Percentiles rank a stretch among this genome's conserved stretches.
These are phyloP conservation scores for Caloenas nicobarica DNA, from an alignment of 2,113 vertebrate species.

Conservation along the genomic window DNA sequence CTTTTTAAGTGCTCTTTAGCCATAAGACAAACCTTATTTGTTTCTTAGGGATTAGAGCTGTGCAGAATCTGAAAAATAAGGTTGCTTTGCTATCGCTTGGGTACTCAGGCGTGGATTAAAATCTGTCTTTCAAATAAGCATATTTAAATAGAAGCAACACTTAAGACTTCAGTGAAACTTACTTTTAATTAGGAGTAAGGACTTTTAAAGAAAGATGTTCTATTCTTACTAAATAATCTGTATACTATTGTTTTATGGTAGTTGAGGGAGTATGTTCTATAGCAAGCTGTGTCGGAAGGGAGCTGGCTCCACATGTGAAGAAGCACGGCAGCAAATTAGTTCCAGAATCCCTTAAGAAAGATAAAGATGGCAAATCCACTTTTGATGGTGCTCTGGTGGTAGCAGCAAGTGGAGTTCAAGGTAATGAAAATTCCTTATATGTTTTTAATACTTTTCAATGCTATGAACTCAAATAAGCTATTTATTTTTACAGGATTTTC, in stretches of 20 bases:
- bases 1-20: not conserved
- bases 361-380: conserved; percentile 90
- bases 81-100: not conserved
- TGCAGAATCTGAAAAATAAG: not conserved
- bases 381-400: conserved; percentile 95
- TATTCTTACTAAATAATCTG: not conserved
- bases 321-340: conserved; percentile 94
- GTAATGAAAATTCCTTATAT: conserved; percentile 67
- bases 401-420: conserved; percentile 95
- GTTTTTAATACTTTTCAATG: not conserved
- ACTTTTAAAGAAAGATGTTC: not conserved
- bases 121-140: not conserved
- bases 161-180: not conserved
- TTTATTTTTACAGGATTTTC: conserved; percentile 84
- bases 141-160: not conserved
- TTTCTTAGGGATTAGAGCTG: not conserved
- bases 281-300: conserved; percentile 87
- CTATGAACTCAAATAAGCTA: not conserved
- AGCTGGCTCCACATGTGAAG: conserved; percentile 93
- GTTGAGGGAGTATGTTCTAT: conserved; percentile 92
- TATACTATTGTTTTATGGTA: conserved; percentile 50
- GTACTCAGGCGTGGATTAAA: not conserved
- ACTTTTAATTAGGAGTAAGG: not conserved
- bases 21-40: not conserved
- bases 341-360: conserved; percentile 95